These are phyloP conservation scores for Marronus borbonicus DNA, from an alignment of 2,888 invertebrate species.

Conservation along the genomic window DNA sequence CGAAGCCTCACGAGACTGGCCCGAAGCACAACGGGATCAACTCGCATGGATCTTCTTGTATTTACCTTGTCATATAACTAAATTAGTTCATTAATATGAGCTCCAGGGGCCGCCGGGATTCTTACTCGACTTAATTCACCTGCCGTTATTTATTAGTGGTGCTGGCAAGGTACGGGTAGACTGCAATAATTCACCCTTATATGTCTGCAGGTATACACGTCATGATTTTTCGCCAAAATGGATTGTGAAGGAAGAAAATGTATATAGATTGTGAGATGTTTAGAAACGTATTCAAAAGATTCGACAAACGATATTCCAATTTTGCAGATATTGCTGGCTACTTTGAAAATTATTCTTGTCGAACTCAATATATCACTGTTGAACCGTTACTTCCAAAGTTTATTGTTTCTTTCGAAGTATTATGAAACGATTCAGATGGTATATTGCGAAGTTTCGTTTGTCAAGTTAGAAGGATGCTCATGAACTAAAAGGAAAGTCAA, in stretches of 20 bases:
- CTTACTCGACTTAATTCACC: conserved; percentile 47
- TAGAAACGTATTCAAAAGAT: neutral
- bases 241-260: neutral
- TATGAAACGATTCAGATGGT: no score
- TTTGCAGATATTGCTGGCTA: no score
- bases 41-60: conserved; percentile 68
- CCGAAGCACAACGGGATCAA: conserved; percentile 65
- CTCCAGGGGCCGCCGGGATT: conserved; percentile 49
- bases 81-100: conserved; percentile 65
- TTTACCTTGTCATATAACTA: conserved; percentile 71
- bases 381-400: no score
- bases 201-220: conserved; percentile 4
- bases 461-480: no score
- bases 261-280: neutral
- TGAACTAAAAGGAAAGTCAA: no score
- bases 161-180: conserved; percentile 7
- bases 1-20: conserved; percentile 65
- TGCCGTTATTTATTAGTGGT: conserved; percentile 47
- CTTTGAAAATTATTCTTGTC: no score
- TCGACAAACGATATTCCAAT: no score
- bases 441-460: no score
- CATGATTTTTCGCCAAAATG: conserved; percentile 6
- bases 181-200: conserved; percentile 19
- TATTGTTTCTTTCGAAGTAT: no score
- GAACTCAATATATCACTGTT: no score